Evolutionary conservation across 1,140 invertebrate genomes (phyloP).

Genomic region (Drosophila bocqueti): DNA sequence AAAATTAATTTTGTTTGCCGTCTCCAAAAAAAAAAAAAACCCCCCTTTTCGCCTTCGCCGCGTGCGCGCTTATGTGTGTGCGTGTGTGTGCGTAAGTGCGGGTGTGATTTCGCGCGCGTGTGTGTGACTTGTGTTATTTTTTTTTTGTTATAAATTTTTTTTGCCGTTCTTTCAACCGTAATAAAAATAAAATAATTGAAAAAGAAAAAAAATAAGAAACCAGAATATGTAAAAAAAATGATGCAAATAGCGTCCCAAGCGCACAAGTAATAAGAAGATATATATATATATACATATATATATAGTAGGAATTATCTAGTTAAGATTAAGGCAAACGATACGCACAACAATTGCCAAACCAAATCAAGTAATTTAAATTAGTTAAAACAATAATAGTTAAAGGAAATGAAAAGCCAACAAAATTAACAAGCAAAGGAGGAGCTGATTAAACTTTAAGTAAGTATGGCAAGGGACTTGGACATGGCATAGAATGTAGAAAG

Average conservation of each 20-base stretch:
- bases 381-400: conserved; percentile 11
- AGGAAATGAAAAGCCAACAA: not conserved
- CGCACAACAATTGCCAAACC: conserved; percentile 60
- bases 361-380: conserved; percentile 28
- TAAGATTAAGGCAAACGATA: conserved; percentile 52
- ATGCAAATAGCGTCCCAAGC: conserved; percentile 21
- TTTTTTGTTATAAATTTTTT: conserved; percentile 34
- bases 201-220: not conserved
- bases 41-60: conserved; percentile 50
- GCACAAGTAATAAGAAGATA: conserved; percentile 32
- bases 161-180: conserved; percentile 10
- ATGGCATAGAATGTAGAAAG: not conserved
- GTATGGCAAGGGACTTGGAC: not conserved
- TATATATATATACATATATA: conserved; percentile 9
- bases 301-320: conserved; percentile 20
- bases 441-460: conserved; percentile 7
- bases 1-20: conserved; percentile 24
- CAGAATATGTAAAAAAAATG: conserved; percentile 26
- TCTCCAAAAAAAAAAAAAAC: conserved; percentile 34
- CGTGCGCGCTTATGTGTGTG: conserved; percentile 37
- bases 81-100: conserved; percentile 30
- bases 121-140: conserved; percentile 57
- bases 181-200: not conserved
- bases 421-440: not conserved
- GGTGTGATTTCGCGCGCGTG: conserved; percentile 49